These are phyloP conservation scores for Mastomys coucha DNA, from an alignment of 2,113 vertebrate genomes.

Conservation along the genomic window DNA sequence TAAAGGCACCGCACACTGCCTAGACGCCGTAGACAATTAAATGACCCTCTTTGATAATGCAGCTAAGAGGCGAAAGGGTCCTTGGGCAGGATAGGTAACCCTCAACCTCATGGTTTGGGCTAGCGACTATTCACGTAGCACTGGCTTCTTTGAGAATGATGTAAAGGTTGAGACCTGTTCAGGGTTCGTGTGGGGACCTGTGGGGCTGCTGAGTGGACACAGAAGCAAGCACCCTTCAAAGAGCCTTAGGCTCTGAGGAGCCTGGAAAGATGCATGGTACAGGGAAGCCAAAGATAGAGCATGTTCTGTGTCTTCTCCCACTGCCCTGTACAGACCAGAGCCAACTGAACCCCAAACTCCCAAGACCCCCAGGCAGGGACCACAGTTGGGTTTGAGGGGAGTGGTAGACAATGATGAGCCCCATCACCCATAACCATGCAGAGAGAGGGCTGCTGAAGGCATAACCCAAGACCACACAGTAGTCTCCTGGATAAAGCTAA, in stretches of 20 bases:
- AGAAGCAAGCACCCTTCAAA: not conserved
- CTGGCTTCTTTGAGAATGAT: not conserved
- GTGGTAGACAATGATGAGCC: too few relatives aligned
- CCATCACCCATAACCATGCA: not conserved
- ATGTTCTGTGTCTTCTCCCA: not conserved
- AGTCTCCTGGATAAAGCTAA: too few relatives aligned
- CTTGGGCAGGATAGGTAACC: not conserved
- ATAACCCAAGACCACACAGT: not conserved
- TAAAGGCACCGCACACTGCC: too few relatives aligned
- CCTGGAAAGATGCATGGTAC: too few relatives aligned
- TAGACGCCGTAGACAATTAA: too few relatives aligned
- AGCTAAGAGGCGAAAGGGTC: not conserved
- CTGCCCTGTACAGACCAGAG: not conserved
- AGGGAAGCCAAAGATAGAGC: not conserved
- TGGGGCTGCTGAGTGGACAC: not conserved
- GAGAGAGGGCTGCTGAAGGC: not conserved
- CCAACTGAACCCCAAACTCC: not conserved
- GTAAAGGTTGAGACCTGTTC: not conserved
- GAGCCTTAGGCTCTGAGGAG: not conserved
- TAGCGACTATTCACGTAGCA: not conserved
- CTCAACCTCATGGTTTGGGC: not conserved
- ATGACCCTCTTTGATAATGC: too few relatives aligned
- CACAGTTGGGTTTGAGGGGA: not conserved
- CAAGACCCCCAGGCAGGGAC: too few relatives aligned
- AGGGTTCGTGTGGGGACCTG: too few relatives aligned